Evolutionary conservation across 2,797 vertebrate genomes (phyloP), one percentile per base, ranked within the genome.

Genomic region (Acanthurus tractus): DNA sequence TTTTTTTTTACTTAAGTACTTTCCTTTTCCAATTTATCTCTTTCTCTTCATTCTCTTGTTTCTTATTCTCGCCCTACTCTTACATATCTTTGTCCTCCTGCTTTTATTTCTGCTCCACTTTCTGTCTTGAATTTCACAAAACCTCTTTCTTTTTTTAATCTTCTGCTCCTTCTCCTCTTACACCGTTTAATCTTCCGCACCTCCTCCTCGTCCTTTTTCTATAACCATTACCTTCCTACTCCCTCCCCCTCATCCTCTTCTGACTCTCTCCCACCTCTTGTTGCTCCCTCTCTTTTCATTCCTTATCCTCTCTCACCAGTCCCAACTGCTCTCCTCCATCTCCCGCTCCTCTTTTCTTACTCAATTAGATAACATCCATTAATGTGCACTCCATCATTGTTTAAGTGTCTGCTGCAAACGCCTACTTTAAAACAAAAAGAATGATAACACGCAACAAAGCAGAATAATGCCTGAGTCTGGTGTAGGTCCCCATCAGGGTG

Each of bases 121-220:
- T 74, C 54, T 36, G 38, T 58, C 79, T 81, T 25, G 1, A 40
- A 63, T 85, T 78, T 75, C 86, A 34, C 46, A 20, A 69, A 73
- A 48, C 25, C 52, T 72, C 42, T 67, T 53, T 62, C 45, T 53
- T 63, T 64, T 46, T 55, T 54, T n/a, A 62, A 50, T 80, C 50
- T 65, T 22, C 44, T 77, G 36, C 46, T 40, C 25, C 65, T 44
- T 70, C 70, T 85, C 64, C 45, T 49, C 62, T 76, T 85, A 61
- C 49, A 58, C n/a, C 29, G 0, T 78, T 81, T 50, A 71, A 83
- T 81, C 69, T 72, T 49, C 22, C 52, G 40, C 48, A 63, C 52
- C 20, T 53, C n/a, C 58, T 58, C 42, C 6, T 45, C 7, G 1
- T 44, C 34, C 20, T 38, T 22, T 50, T 65, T 58, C 34, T 20